These are phyloP conservation scores for Cottoperca gobio DNA, from an alignment of 2,797 vertebrate species.

Conservation along the genomic window DNA sequence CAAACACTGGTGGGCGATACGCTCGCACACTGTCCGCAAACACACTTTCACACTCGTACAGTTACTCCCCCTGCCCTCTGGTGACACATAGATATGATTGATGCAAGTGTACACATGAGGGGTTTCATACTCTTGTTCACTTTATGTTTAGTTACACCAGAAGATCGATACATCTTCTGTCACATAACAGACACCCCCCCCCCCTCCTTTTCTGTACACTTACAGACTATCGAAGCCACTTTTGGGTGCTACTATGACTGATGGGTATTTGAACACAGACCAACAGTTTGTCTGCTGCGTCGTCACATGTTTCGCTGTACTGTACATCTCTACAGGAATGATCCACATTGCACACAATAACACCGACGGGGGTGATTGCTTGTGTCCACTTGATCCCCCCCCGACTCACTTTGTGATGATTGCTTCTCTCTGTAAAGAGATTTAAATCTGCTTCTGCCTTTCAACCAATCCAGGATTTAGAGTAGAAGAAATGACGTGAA, in stretches of 20 bases:
- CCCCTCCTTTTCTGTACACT: not conserved
- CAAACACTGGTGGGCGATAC: constrained; percentile 26
- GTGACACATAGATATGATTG: constrained; percentile 10
- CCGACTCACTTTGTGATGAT: constrained; percentile 76
- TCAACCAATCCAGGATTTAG: constrained; percentile 70
- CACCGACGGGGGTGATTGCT: constrained; percentile 54
- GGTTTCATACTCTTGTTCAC: not conserved
- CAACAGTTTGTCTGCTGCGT: constrained; percentile 12
- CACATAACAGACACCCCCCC: not conserved
- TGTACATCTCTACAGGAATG: constrained; percentile 27
- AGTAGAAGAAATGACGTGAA: constrained; percentile 52
- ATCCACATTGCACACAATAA: constrained; percentile 44
- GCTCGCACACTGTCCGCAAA: constrained; percentile 23
- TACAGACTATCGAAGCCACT: not conserved
- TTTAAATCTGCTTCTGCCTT: constrained; percentile 69
- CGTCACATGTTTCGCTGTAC: constrained; percentile 24
- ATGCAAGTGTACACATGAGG: not conserved
- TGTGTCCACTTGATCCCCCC: constrained; percentile 65
- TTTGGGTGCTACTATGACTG: not conserved
- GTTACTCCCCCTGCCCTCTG: not conserved
- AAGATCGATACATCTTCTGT: not conserved
- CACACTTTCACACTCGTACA: constrained; percentile 21
- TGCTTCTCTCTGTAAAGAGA: constrained; percentile 77
- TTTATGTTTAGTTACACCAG: not conserved
- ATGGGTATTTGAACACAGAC: not conserved